Percentiles rank a stretch among this genome's conserved stretches.
Evolutionary conservation across 1,140 invertebrate genomes (phyloP).

Genomic region (Sweltsa coloradensis): DNA sequence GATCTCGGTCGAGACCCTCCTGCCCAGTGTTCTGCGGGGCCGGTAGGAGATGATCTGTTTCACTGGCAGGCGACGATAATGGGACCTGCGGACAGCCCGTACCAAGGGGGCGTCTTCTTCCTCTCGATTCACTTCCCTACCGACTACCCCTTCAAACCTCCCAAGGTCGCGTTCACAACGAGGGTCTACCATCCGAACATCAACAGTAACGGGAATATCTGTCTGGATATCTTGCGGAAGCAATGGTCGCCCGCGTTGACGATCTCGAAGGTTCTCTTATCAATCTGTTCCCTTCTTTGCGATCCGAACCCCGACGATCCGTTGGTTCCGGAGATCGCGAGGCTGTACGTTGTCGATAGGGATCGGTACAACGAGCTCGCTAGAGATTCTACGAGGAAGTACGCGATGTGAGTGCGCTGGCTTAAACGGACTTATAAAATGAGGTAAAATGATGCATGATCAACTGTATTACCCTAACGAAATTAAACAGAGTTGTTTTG

Average conservation of each 20-base stretch:
- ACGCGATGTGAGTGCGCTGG: conserved; percentile 42
- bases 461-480: no score
- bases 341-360: conserved; percentile 47
- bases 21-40: conserved; percentile 45
- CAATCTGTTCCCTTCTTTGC: conserved; percentile 49
- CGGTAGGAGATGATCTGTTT: conserved; percentile 47
- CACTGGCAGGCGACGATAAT: conserved; percentile 50
- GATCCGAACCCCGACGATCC: conserved; percentile 59
- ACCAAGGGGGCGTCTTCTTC: no score
- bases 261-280: conserved; percentile 54
- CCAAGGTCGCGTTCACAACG: conserved; percentile 52
- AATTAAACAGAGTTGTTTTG: no score
- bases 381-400: conserved; percentile 49
- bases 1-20: conserved; percentile 45
- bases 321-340: conserved; percentile 48
- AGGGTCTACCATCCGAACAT: conserved; percentile 59
- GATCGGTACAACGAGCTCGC: conserved; percentile 42
- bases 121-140: conserved; percentile 54
- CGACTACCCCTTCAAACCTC: conserved; percentile 57
- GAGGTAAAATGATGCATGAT: no score
- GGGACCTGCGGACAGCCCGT: conserved; percentile 51
- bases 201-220: conserved; percentile 54
- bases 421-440: no score
- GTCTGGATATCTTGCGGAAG: conserved; percentile 49
- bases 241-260: conserved; percentile 56